Base-by-base conservation (phyloP, 2,113 vertebrate species). In the Nanorana parkeri region DNA sequence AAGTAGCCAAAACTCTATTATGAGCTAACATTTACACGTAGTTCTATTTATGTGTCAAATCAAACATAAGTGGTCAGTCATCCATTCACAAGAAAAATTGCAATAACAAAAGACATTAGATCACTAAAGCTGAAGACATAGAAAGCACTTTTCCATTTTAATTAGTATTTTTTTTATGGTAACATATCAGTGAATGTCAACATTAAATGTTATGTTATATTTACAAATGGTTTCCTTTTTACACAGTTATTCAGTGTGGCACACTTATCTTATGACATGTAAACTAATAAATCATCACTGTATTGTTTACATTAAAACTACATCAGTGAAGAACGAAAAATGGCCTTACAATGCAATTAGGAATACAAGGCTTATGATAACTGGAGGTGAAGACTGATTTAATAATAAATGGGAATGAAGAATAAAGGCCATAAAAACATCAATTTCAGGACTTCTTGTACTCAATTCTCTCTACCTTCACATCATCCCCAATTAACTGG, bases 401-500 rank as follows among this genome's bases (percentile, higher is more conserved):
- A 68, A 52, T 65, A 77, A 69, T 68, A n/a, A 8, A 36, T 19
- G 5, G 77, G 78, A 87, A 87, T 81, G 83, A 82, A 86, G 86
- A 80, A 84, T 87, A 85, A 88, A 92, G 92, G 88, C 76, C 77
- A 89, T 84, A 81, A 26, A 67, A 58, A 86, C 81, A 71, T 73
- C 68, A 19, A 66, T 23, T 85, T 95, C 95, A 99, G 29, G 96
- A 96, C 65, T 99, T 99, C 91, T 99, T 99, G 90, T 99, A 99
- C 90, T 99, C 97, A 3, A 99, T 99, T 90, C 98, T 93, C 92
- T 99, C 98, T 91, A 99, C 97, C 91, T 99, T 99, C 78, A 99
- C 97, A 36, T 99, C 97, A 68, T 99, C 97, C 28, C 96, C 96
- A 81, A 99, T 98, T 87, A 99, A 95, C 87, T 99, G 97, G 86